Evolutionary conservation across 1,140 invertebrate genomes (phyloP).

Genomic region (Drosophila truncata): DNA sequence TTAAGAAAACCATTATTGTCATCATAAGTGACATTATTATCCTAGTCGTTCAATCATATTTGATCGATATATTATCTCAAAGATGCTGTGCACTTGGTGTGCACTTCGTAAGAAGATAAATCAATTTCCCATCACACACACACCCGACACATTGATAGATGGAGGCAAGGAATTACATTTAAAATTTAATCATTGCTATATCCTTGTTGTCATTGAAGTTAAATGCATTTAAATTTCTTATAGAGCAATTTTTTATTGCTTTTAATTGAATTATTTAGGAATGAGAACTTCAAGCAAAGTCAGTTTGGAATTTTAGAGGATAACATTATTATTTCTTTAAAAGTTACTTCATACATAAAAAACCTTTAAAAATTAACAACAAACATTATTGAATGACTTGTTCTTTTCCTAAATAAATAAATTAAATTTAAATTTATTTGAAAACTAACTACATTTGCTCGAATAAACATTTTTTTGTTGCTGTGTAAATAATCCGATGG

Average conservation of each 20-base stretch:
- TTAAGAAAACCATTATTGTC: background rate
- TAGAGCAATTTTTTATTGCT: background rate
- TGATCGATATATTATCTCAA: slow-evolving; percentile 6
- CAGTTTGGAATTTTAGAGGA: background rate
- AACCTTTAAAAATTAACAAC: background rate
- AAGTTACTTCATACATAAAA: background rate
- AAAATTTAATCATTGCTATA: background rate
- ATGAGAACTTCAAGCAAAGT: background rate
- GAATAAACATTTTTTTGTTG: background rate
- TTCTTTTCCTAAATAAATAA: no score
- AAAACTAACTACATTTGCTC: no score
- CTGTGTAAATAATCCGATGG: slow-evolving; percentile 14
- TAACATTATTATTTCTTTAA: background rate
- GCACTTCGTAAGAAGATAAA: slow-evolving; percentile 10
- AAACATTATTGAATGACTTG: background rate
- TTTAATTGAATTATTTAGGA: background rate
- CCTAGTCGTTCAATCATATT: background rate
- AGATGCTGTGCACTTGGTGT: background rate
- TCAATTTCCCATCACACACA: slow-evolving; percentile 29
- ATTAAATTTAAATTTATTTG: background rate
- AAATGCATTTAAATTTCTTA: background rate
- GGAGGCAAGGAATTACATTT: slow-evolving; percentile 1
- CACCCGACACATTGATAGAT: slow-evolving; percentile 25
- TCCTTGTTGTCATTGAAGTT: background rate
- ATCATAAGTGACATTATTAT: slow-evolving; percentile 2